Percentiles rank a stretch among this genome's conserved stretches.
Evolutionary conservation across 2,797 vertebrate species (phyloP).

Genomic region (Scyliorhinus canicula): DNA sequence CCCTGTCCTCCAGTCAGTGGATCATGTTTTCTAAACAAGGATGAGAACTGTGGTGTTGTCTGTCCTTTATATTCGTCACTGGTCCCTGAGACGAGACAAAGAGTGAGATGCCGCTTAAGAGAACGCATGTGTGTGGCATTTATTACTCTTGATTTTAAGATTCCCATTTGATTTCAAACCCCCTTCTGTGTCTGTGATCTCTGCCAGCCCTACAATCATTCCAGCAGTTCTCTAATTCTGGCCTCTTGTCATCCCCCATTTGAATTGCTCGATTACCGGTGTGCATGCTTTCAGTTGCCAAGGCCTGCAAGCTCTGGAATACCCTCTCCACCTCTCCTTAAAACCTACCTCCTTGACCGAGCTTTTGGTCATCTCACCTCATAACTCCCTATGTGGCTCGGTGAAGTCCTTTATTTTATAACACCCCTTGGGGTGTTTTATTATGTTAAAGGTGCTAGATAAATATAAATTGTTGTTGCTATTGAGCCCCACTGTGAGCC

Average conservation of each 20-base stretch:
- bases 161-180: neutral
- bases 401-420: no score
- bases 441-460: neutral
- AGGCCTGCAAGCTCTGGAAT: neutral
- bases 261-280: neutral
- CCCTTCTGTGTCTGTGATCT: neutral
- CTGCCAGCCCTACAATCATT: neutral
- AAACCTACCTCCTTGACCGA: no score
- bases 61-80: neutral
- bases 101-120: neutral
- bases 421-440: no score
- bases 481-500: neutral
- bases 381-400: no score
- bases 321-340: neutral
- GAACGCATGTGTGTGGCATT: neutral
- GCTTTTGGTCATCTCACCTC: no score
- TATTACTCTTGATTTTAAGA: neutral
- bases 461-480: neutral
- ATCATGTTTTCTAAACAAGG: neutral
- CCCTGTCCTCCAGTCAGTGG: neutral
- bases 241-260: neutral
- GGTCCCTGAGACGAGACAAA: neutral
- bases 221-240: neutral
- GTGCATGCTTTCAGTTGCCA: neutral
- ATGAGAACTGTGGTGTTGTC: neutral